Conservation (phyloP, 2,113 vertebrate genomes). For the Cephalopterus ornatus region DNA sequence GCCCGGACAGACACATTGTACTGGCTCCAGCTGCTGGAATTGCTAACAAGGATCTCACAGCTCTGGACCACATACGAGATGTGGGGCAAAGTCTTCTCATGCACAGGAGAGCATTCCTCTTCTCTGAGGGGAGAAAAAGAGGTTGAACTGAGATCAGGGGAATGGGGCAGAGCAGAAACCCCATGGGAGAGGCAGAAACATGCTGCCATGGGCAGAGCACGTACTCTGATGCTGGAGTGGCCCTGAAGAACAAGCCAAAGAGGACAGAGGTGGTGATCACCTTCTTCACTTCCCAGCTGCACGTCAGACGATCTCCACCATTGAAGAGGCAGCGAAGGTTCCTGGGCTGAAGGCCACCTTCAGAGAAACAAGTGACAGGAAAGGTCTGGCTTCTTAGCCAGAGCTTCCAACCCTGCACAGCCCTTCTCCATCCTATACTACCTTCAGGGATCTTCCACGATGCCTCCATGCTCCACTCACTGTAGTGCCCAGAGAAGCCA, state of each 20-base stretch:
- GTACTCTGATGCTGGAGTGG: not conserved
- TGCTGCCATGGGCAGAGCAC: not conserved
- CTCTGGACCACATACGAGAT: slow-evolving; percentile 24
- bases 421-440: not conserved
- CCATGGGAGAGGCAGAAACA: not conserved
- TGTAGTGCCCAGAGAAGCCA: not conserved
- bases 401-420: accelerated
- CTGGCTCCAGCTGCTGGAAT: not conserved
- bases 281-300: slow-evolving; percentile 73
- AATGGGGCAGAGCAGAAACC: not conserved
- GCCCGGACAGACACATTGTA: slow-evolving; percentile 44
- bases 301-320: slow-evolving; percentile 47
- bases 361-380: not conserved
- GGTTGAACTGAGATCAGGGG: too few species aligned
- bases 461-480: slow-evolving; percentile 55
- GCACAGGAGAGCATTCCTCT: slow-evolving; percentile 40
- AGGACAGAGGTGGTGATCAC: slow-evolving; percentile 51
- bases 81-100: not conserved
- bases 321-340: slow-evolving; percentile 71
- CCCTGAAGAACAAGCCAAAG: slow-evolving; percentile 71
- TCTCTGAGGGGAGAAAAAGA: slow-evolving; percentile 27
- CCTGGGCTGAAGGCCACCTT: slow-evolving; percentile 58
- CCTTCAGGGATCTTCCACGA: slow-evolving; percentile 64
- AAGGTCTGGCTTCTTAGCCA: not conserved
- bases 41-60: slow-evolving; percentile 49